Percentiles rank a stretch among this genome's conserved stretches.
These are phyloP conservation scores for Epinotia ramella DNA, from an alignment of 2,888 invertebrate species.

Conservation along the genomic window DNA sequence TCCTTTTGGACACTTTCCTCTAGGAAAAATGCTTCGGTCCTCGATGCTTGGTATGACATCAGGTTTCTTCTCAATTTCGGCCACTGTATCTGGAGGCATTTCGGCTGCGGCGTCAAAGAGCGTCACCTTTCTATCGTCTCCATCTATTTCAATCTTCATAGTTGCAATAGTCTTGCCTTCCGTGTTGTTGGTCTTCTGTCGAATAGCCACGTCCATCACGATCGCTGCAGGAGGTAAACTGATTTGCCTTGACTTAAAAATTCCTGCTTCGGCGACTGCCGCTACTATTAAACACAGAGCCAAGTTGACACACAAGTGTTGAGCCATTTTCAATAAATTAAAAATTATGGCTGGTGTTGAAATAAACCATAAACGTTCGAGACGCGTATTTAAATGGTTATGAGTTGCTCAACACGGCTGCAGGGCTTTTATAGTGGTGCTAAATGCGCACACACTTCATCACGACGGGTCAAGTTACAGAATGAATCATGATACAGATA, in stretches of 20 bases:
- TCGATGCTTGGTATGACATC: slow-evolving; percentile 46
- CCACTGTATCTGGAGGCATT: slow-evolving; percentile 33
- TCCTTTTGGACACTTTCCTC: slow-evolving; percentile 54
- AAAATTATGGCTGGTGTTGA: slow-evolving; percentile 32
- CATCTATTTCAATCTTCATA: slow-evolving; percentile 47
- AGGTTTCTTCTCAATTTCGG: slow-evolving; percentile 19
- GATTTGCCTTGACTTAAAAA: slow-evolving; percentile 34
- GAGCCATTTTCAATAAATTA: slow-evolving; percentile 32
- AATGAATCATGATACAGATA: slow-evolving; percentile 24
- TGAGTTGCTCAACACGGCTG: slow-evolving; percentile 17
- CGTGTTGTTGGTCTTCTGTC: slow-evolving; percentile 44
- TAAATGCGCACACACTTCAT: slow-evolving; percentile 19
- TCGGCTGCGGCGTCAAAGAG: slow-evolving; percentile 32
- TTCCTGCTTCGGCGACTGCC: slow-evolving; percentile 17
- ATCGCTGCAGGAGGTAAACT: slow-evolving; percentile 51
- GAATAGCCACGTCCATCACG: slow-evolving; percentile 51
- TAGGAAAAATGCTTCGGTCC: slow-evolving; percentile 50
- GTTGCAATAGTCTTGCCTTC: slow-evolving; percentile 39
- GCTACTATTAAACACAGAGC: slow-evolving; percentile 28
- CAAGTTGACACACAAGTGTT: slow-evolving; percentile 17
- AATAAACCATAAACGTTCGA: slow-evolving; percentile 40
- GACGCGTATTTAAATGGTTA: slow-evolving; percentile 45
- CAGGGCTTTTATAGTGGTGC: slow-evolving; percentile 32
- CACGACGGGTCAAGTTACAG: slow-evolving; percentile 11
- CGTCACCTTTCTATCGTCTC: slow-evolving; percentile 38